These are phyloP conservation scores for Phylloscopus collybita DNA, from an alignment of 2,797 vertebrate genomes.

Conservation along the genomic window DNA sequence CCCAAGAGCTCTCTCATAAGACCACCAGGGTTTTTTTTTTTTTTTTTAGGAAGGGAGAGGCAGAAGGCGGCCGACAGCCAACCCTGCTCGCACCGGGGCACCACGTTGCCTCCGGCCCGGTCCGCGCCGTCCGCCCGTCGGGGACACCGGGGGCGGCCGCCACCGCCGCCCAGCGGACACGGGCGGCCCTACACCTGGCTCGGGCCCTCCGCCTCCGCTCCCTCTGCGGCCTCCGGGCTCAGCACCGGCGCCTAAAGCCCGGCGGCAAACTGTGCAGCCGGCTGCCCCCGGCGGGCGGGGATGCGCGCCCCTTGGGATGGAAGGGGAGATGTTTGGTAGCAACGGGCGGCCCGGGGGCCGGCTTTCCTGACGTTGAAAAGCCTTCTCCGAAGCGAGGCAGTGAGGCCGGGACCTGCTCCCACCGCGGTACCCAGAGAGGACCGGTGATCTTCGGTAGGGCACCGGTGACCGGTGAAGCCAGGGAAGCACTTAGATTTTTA, in stretches of 20 bases:
- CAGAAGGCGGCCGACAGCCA: too few relatives aligned
- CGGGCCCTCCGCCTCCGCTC: background rate
- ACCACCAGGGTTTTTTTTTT: too few relatives aligned
- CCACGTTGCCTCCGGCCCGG: background rate
- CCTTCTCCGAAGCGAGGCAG: background rate
- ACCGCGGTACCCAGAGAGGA: too few relatives aligned
- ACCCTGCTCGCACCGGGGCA: background rate
- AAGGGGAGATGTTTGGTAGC: background rate
- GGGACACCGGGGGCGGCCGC: slow-evolving; percentile 14
- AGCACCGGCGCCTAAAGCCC: background rate
- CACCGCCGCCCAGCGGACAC: slow-evolving; percentile 76
- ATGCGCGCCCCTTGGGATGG: background rate
- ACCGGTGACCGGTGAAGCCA: background rate
- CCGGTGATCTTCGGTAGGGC: background rate
- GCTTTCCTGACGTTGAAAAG: background rate
- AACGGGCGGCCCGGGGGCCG: background rate
- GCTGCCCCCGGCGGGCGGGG: background rate
- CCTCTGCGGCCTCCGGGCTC: background rate
- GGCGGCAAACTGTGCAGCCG: background rate
- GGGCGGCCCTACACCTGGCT: slow-evolving; percentile 31
- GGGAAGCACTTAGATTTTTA: background rate
- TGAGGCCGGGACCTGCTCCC: background rate
- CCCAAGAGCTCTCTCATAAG: too few relatives aligned
- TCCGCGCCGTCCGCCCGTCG: background rate
- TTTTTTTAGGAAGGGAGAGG: too few relatives aligned